Evolutionary conservation across 2,113 vertebrate genomes (phyloP).

Genomic region (Acinonyx jubatus): DNA sequence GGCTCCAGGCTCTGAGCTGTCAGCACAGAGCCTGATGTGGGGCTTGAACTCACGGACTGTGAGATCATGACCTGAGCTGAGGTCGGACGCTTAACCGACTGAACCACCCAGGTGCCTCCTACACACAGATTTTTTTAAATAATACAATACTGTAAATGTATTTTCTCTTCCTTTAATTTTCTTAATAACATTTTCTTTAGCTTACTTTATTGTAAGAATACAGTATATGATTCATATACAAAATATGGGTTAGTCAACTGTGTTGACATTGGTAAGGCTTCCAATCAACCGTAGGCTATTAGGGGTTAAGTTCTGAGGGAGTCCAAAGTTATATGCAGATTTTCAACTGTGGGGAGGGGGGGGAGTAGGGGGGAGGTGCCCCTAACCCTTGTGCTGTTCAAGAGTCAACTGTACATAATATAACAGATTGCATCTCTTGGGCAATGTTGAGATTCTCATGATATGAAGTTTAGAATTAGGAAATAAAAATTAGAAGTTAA

Average conservation of each 20-base stretch:
- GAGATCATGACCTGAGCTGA: no score
- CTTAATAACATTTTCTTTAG: not conserved
- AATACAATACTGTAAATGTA: no score
- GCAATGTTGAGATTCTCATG: not conserved
- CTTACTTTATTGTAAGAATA: not conserved
- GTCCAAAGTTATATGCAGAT: not conserved
- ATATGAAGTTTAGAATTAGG: not conserved
- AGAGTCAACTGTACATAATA: not conserved
- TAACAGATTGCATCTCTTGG: not conserved
- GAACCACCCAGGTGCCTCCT: not conserved
- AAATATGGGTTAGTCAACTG: not conserved
- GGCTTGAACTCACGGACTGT: no score
- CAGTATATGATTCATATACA: not conserved
- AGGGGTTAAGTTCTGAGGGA: not conserved
- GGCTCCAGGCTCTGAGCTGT: no score
- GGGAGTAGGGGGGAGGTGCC: no score
- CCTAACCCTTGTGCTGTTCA: not conserved
- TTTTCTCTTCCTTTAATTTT: not conserved
- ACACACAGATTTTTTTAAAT: not conserved
- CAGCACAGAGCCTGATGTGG: no score
- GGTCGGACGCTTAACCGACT: no score
- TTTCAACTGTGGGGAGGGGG: not conserved
- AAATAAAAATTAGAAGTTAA: conserved; percentile 3
- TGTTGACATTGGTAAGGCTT: not conserved
- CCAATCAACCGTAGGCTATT: not conserved